Percentiles rank a stretch among this genome's conserved stretches.
These are phyloP conservation scores for Ptychobarbus kaznakovi DNA, from an alignment of 2,797 vertebrate species.

Conservation along the genomic window DNA sequence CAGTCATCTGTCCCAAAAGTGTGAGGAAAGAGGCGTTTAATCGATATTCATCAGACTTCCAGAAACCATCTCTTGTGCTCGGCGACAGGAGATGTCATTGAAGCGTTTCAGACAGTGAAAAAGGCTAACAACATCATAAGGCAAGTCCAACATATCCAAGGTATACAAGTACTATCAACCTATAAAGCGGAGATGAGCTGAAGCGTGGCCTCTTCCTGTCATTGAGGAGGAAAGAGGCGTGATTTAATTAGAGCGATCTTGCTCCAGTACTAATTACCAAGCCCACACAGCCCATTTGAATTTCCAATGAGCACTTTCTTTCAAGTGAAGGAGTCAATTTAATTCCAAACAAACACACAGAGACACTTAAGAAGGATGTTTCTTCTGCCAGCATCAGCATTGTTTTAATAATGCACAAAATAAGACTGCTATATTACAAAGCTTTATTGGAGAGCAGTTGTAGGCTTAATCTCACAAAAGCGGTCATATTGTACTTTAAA, in stretches of 20 bases:
- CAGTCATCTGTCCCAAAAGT: conserved; percentile 17
- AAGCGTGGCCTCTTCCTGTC: neutral
- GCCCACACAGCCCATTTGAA: conserved; percentile 24
- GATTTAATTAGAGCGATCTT: conserved; percentile 33
- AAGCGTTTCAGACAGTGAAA: neutral
- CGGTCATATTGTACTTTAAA: neutral
- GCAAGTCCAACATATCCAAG: neutral
- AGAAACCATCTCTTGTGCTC: neutral
- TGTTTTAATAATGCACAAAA: neutral
- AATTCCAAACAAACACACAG: conserved; percentile 24
- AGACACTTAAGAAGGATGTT: neutral
- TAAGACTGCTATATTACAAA: neutral
- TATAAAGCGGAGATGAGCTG: neutral
- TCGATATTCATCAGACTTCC: neutral
- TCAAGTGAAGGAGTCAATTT: conserved; percentile 11
- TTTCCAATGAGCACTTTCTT: conserved; percentile 29
- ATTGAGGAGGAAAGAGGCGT: conserved; percentile 23
- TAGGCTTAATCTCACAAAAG: neutral
- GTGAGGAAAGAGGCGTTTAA: neutral
- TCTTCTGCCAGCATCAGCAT: neutral
- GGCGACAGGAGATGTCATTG: neutral
- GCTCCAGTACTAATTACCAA: conserved; percentile 9
- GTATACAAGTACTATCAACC: neutral
- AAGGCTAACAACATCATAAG: neutral
- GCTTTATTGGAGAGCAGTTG: neutral